phyloP scores from a whole-genome alignment of 1,140 invertebrate species.

The Tribolium castaneum region DNA sequence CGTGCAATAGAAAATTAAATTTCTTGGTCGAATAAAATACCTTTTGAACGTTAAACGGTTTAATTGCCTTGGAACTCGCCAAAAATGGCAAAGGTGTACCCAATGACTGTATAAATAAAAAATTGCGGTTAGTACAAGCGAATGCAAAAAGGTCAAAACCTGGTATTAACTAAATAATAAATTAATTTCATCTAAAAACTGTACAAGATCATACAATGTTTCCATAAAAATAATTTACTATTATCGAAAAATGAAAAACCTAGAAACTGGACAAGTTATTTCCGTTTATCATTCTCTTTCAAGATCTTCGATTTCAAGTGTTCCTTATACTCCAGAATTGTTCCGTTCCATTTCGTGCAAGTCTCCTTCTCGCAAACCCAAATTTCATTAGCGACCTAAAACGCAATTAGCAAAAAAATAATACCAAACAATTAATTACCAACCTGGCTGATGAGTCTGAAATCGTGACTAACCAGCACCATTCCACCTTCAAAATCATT shows the following conservation, averaged over 20 bases:
- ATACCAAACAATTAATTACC: constrained; percentile 48
- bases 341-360: constrained; percentile 96
- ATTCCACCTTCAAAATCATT: constrained; percentile 98
- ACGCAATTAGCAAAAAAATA: neutral
- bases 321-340: constrained; percentile 96
- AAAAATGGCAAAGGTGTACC: constrained; percentile 10
- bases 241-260: neutral
- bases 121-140: constrained; percentile 3
- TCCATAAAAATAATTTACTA: constrained; percentile 40
- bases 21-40: neutral
- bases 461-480: constrained; percentile 98
- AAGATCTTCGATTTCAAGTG: constrained; percentile 88
- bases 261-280: constrained; percentile 45
- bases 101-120: constrained; percentile 1
- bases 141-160: neutral
- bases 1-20: neutral
- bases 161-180: constrained; percentile 17
- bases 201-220: constrained; percentile 31
- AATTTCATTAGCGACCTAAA: constrained; percentile 97
- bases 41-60: neutral
- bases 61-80: neutral
- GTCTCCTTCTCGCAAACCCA: constrained; percentile 98
- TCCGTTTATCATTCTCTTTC: constrained; percentile 69
- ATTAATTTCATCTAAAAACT: constrained; percentile 40
- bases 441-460: constrained; percentile 98